Percentiles rank a stretch among this genome's conserved stretches.
phyloP scores from a whole-genome alignment of 2,888 invertebrate genomes.

The Priocnemis perturbator region DNA sequence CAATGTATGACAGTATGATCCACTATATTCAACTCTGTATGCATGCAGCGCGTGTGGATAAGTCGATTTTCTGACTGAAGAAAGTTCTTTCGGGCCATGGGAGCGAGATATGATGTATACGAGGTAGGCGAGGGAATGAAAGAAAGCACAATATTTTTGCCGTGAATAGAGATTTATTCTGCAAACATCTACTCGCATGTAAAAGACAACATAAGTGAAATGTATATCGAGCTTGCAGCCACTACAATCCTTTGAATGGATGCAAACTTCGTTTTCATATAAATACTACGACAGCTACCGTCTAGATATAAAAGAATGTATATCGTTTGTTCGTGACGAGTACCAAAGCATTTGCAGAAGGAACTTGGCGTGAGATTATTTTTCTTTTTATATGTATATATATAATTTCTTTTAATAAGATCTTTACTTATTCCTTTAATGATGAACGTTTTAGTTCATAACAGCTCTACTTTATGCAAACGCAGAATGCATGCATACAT shows the following conservation, averaged over 20 bases:
- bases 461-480: constrained; percentile 31
- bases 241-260: constrained; percentile 27
- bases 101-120: constrained; percentile 43
- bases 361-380: constrained; percentile 13
- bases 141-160: constrained; percentile 71
- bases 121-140: constrained; percentile 67
- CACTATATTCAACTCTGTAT: constrained; percentile 75
- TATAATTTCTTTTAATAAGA: constrained; percentile 1
- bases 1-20: too few species aligned
- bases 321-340: constrained; percentile 6
- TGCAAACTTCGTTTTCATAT: constrained; percentile 31
- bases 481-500: constrained; percentile 55
- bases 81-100: constrained; percentile 10
- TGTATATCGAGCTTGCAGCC: constrained; percentile 38
- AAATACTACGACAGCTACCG: constrained; percentile 19
- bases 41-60: constrained; percentile 73
- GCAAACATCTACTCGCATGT: constrained; percentile 64
- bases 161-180: constrained; percentile 71
- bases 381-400: background rate
- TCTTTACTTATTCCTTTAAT: constrained; percentile 11
- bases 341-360: constrained; percentile 34
- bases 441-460: background rate
- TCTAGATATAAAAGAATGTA: constrained; percentile 18
- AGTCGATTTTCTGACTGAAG: constrained; percentile 21
- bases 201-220: constrained; percentile 61